Conservation (phyloP, 2,113 vertebrate genomes). For the Pseudois nayaur region DNA sequence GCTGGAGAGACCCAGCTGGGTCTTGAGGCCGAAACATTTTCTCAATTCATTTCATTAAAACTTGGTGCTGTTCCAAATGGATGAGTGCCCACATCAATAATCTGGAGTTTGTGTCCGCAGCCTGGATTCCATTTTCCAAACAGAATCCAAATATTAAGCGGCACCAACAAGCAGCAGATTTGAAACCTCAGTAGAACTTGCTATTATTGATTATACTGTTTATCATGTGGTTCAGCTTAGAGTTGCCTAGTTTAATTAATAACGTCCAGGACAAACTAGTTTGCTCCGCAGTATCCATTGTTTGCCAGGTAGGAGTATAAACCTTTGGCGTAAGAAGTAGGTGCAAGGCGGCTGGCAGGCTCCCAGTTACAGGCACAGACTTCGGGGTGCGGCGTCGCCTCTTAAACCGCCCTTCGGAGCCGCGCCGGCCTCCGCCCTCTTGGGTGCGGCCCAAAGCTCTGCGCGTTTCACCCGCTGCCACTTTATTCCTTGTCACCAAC, state of each 20-base stretch:
- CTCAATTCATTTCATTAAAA: slow-evolving; percentile 54
- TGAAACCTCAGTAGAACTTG: neutral
- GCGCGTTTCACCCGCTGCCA: neutral
- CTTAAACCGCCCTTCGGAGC: neutral
- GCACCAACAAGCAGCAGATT: neutral
- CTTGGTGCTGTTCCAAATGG: slow-evolving; percentile 30
- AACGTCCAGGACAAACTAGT: neutral
- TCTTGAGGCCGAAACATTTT: slow-evolving; percentile 23
- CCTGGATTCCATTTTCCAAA: neutral
- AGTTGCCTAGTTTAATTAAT: neutral
- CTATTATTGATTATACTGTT: neutral
- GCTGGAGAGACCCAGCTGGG: neutral
- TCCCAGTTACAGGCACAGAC: neutral
- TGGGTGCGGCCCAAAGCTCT: neutral
- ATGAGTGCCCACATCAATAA: slow-evolving; percentile 16
- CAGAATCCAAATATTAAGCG: neutral
- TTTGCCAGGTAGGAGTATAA: neutral
- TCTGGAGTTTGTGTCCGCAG: neutral
- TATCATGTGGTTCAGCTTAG: neutral
- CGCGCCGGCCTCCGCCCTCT: neutral
- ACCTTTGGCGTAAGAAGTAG: neutral
- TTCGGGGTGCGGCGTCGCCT: neutral
- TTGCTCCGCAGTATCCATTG: neutral
- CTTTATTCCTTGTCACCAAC: neutral
- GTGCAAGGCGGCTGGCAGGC: neutral